Base-by-base conservation (phyloP, 30 jellyfish, hydroid and myxozoan genomes). In the Aurelia sp. region DNA sequence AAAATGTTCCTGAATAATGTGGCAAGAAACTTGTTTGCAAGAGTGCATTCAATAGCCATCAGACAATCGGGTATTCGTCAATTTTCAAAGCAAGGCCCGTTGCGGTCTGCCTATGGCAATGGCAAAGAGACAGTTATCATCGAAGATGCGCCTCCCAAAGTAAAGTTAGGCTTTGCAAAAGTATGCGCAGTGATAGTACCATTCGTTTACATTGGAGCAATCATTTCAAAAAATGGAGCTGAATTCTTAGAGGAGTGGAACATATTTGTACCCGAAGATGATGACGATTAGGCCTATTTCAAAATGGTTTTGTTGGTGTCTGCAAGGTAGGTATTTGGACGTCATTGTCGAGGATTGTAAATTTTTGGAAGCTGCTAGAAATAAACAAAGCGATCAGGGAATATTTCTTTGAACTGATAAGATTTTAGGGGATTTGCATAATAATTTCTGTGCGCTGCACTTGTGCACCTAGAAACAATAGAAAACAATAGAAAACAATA, bases 211-310 rank as follows among this genome's bases (percentile, higher is more conserved):
- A 8, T 91, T 58, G 98, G 98, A 21, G 98, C 98, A 64, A 50
- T 84, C 17, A 31, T 67, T 41, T 87, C 98, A 11, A 91, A 91
- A 67, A 24, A 79, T 20, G 96, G 96, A 60, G 98, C 98, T 8
- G 96, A 91, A 22, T 84, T 91, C 85, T 59, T 91, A 67, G 98
- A 91, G 67, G 98, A 91, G 21, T 85, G 96, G 96, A 85, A 91
- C 66, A 85, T 91, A 15, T 91, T 91, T 91, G 96, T 84, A 3
- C 98, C 98, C 7, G 98, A 91, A 10, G 98, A 91, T 61, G 98
- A 91, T 18, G 98, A 91, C 21, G 98, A 91, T 60, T 84, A 53
- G 66, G 15, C 79, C 27, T 10, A 60, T 60, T 17, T 19, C 16
- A 6, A 18, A 19, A 22, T 60, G 27, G 69, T 18, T 4, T 22